These are phyloP conservation scores for Cataglyphis albicans DNA, from an alignment of 2,888 invertebrate species.

Conservation along the genomic window DNA sequence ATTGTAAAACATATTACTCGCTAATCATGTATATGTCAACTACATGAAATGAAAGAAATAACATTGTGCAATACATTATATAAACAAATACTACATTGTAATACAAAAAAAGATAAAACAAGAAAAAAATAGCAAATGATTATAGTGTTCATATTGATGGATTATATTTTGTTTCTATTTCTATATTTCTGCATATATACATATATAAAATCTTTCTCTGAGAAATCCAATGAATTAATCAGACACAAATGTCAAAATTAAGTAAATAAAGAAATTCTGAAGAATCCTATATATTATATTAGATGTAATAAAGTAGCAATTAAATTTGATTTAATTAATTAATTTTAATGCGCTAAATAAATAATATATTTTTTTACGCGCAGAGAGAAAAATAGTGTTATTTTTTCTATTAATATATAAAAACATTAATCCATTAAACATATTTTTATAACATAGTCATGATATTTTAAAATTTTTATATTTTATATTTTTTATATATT, in stretches of 20 bases:
- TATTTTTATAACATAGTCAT: not conserved
- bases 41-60: not conserved
- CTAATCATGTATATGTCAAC: not conserved
- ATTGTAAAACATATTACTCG: not conserved
- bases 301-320: conserved; percentile 37
- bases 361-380: not conserved
- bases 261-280: not conserved
- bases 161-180: not conserved
- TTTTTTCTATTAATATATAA: not conserved
- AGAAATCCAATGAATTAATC: not conserved
- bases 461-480: not conserved
- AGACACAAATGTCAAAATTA: not conserved
- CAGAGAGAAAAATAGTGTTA: not conserved
- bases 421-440: not conserved
- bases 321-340: conserved; percentile 35
- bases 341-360: conserved; percentile 29
- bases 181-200: no score
- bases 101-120: not conserved
- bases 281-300: not conserved
- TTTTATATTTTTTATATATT: conserved; percentile 21
- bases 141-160: not conserved
- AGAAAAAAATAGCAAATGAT: not conserved
- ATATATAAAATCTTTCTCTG: not conserved
- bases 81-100: not conserved
- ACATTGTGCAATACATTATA: not conserved